Evolutionary conservation across 2,888 invertebrate genomes (phyloP), one percentile per base, ranked within the genome.

Genomic region (Cephus nigrinus): DNA sequence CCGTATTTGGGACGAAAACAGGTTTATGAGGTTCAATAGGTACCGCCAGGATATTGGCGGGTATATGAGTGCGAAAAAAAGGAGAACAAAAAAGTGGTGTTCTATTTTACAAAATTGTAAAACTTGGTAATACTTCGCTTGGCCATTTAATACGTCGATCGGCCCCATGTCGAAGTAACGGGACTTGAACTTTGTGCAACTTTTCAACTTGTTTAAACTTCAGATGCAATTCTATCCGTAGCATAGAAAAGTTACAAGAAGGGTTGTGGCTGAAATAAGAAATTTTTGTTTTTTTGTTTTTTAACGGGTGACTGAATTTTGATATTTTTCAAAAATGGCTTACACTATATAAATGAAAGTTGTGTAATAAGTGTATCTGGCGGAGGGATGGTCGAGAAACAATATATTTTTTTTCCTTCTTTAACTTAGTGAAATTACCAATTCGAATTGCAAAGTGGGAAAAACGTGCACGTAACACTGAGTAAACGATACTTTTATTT

Each of bases 171-270:
- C 33, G 55, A 69, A 80, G 78, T 76, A 83, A 86, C 80, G 81
- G 80, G 35, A 76, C 77, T 77, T 75, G 80, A 76, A 76, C 78
- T 77, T 74, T 79, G 79, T 81, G 78, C 80, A 78, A 86, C 81
- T 86, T 84, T 72, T 75, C 23, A 86, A 85, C 83, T 86, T 86
- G 82, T 84, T 85, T 82, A 82, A 86, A 85, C 81, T 86, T 86
- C 69, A 72, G 78, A 80, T 78, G 80, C 79, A 81, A 82, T 81
- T 80, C 83, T 84, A 85, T 84, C 84, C 82, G 83, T 85, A 79
- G 80, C 76, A 77, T 72, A 79, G 75, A 80, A 85, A 84, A 69
- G 32, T 69, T 76, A 9, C 9, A 2, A 5, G 23, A 55, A 55
- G 9, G 9, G 5, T 4, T 40, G 40, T 40, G 15, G 23, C 23